A percentile compares a stretch with the other conserved stretches of the same genome.
phyloP scores from a whole-genome alignment of 1,140 invertebrate species.

The Papilio polyxenes region DNA sequence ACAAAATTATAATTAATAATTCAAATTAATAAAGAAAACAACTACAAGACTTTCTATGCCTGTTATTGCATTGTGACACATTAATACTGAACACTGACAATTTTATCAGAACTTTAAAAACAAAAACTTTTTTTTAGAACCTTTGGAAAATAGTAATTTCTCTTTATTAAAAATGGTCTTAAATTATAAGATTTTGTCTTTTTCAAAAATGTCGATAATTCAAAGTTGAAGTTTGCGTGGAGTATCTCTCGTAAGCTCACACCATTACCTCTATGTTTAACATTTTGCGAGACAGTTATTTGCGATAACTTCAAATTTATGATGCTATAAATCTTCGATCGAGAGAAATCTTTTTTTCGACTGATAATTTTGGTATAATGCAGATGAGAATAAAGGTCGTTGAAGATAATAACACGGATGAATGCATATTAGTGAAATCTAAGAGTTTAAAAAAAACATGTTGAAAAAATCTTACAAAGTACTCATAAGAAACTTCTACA shows the following conservation, averaged over 20 bases:
- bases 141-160: too few relatives aligned
- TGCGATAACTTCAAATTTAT: slow-evolving; percentile 26
- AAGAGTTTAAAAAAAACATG: not conserved
- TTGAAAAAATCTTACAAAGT: not conserved
- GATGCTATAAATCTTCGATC: slow-evolving; percentile 19
- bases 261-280: slow-evolving; percentile 25
- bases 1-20: too few relatives aligned
- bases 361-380: slow-evolving; percentile 18
- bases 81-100: too few relatives aligned
- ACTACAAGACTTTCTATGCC: too few relatives aligned
- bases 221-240: not conserved
- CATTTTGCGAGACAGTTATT: slow-evolving; percentile 22
- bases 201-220: not conserved
- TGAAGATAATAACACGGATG: not conserved
- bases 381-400: slow-evolving; percentile 4
- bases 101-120: not conserved
- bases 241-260: slow-evolving; percentile 19
- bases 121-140: too few relatives aligned
- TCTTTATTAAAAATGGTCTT: too few relatives aligned
- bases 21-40: too few relatives aligned
- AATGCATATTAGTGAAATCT: not conserved
- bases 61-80: too few relatives aligned
- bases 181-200: not conserved
- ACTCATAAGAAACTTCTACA: too few relatives aligned
- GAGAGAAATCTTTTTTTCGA: slow-evolving; percentile 9